These are phyloP conservation scores for Boulengeromyrus knoepffleri DNA, from an alignment of 2,113 vertebrate species.

Conservation along the genomic window DNA sequence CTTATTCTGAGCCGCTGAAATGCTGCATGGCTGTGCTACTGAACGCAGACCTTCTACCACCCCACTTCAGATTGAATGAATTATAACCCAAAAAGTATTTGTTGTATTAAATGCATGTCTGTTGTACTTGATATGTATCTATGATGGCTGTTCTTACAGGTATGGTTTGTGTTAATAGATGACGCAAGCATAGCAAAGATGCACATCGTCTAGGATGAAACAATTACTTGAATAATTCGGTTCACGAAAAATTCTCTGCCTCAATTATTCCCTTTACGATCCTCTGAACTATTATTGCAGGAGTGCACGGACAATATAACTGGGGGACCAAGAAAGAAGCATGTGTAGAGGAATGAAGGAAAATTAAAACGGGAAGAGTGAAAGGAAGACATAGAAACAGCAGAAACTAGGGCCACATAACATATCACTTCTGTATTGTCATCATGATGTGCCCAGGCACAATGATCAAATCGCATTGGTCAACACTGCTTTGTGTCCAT, in stretches of 20 bases:
- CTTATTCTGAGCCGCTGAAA: not conserved
- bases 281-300: not conserved
- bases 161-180: not conserved
- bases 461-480: too few species aligned
- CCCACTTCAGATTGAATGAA: not conserved
- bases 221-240: not conserved
- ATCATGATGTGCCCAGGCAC: too few species aligned
- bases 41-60: not conserved
- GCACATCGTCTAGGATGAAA: not conserved
- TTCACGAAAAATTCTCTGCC: not conserved
- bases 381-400: not conserved
- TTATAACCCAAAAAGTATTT: not conserved
- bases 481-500: too few species aligned
- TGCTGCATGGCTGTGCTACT: not conserved
- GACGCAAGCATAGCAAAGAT: not conserved
- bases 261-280: not conserved
- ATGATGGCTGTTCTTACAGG: not conserved
- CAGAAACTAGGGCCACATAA: not conserved
- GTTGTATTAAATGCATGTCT: not conserved
- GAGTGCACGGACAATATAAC: not conserved
- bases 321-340: not conserved
- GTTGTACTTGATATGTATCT: not conserved
- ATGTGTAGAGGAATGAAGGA: not conserved
- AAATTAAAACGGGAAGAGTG: not conserved
- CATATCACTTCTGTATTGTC: too few species aligned